phyloP scores from a whole-genome alignment of 2,888 invertebrate species.

The Megamerina dolium region DNA sequence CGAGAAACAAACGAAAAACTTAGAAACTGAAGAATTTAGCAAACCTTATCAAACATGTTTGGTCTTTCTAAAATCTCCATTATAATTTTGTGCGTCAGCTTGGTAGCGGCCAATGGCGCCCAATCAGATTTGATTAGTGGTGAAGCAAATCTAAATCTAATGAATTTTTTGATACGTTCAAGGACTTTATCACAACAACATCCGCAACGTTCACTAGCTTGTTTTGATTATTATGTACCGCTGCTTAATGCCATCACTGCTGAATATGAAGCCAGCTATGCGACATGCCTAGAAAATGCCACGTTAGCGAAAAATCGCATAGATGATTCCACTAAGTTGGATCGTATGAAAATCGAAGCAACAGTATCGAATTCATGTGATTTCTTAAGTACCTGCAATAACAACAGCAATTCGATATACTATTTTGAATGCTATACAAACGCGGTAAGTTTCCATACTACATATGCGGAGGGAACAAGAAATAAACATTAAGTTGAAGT shows the following conservation, averaged over 20 bases:
- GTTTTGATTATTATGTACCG: conserved; percentile 29
- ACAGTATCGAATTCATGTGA: conserved; percentile 22
- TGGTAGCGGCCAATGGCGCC: no score
- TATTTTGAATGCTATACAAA: conserved; percentile 27
- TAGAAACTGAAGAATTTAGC: neutral
- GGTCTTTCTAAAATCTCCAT: no score
- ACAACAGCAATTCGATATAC: neutral
- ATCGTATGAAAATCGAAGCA: conserved; percentile 22
- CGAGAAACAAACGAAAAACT: no score
- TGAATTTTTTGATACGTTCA: conserved; percentile 32
- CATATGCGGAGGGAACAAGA: no score
- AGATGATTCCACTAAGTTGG: conserved; percentile 15
- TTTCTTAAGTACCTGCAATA: conserved; percentile 16
- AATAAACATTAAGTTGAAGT: no score
- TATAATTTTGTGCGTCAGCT: no score
- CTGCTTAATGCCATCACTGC: conserved; percentile 12
- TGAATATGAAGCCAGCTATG: conserved; percentile 16
- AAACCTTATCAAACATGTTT: no score
- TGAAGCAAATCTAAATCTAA: conserved; percentile 19
- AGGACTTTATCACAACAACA: conserved; percentile 17
- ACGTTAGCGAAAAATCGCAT: neutral
- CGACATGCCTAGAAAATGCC: conserved; percentile 14
- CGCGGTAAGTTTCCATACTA: no score
- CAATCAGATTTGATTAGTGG: no score
- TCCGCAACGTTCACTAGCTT: conserved; percentile 21